Conservation (phyloP, 2,797 vertebrate species). For the Nasua narica region DNA sequence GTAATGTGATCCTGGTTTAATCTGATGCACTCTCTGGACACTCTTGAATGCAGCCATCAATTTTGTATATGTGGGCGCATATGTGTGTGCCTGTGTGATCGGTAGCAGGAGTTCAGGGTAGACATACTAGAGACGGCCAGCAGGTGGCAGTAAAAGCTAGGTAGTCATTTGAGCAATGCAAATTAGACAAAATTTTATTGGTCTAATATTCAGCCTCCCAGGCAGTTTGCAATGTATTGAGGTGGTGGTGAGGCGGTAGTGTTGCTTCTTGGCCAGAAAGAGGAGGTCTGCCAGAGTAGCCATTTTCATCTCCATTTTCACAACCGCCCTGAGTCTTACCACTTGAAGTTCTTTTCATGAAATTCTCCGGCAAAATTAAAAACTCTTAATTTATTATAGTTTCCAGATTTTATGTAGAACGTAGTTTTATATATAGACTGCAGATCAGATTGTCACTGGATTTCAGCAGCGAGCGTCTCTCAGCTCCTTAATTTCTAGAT, state of each 20-base stretch:
- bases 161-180: conserved; percentile 11
- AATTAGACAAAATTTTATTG: neutral
- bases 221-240: neutral
- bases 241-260: neutral
- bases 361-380: neutral
- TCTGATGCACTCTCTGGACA: neutral
- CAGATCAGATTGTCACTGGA: neutral
- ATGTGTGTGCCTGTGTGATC: neutral
- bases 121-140: conserved; percentile 31
- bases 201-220: neutral
- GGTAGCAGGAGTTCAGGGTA: neutral
- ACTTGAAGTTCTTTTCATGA: neutral
- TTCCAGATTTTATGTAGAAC: neutral
- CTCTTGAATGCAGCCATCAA: neutral
- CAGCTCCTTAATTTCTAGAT: neutral
- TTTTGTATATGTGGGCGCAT: neutral
- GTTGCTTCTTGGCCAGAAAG: neutral
- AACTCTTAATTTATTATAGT: neutral
- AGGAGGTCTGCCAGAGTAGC: neutral
- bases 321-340: neutral
- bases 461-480: neutral
- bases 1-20: neutral
- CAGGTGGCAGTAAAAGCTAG: conserved; percentile 61
- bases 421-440: neutral
- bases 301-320: neutral